These are phyloP conservation scores for Melanostigma gelatinosum DNA, from an alignment of 2,113 vertebrate species.

Conservation along the genomic window DNA sequence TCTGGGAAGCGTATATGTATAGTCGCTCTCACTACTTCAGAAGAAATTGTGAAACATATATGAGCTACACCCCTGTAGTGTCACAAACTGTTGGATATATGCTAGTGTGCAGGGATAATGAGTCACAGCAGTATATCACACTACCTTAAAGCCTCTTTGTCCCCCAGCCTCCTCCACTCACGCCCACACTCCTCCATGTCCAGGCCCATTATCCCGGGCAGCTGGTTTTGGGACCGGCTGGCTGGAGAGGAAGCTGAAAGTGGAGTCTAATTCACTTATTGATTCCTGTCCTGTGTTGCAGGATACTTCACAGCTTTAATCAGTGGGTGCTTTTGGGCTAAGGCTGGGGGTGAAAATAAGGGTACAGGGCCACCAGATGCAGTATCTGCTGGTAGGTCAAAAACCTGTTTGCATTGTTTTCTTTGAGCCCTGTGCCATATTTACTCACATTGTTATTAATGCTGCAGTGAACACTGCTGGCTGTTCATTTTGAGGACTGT, in stretches of 20 bases:
- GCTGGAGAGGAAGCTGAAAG: conserved; percentile 84
- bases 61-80: conserved; percentile 11
- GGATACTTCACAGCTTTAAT: conserved; percentile 84
- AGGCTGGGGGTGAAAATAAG: conserved; percentile 47
- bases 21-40: background rate
- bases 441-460: background rate
- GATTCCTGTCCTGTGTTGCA: conserved; percentile 87
- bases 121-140: conserved; percentile 54
- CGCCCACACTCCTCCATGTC: conserved; percentile 42
- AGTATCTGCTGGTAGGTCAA: conserved; percentile 47
- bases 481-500: background rate
- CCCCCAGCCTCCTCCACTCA: conserved; percentile 24
- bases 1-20: background rate
- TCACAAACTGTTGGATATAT: conserved; percentile 11
- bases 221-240: conserved; percentile 85
- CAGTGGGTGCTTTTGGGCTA: conserved; percentile 68
- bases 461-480: background rate
- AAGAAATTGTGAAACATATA: conserved; percentile 9
- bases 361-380: conserved; percentile 50
- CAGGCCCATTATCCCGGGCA: conserved; percentile 79
- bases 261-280: conserved; percentile 91
- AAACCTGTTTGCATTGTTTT: conserved; percentile 28
- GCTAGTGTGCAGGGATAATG: conserved; percentile 24
- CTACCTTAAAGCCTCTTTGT: conserved; percentile 56
- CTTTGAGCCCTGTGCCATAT: background rate